Percentiles rank a stretch among this genome's conserved stretches.
Evolutionary conservation across 2,797 vertebrate species (phyloP).

Genomic region (Rhodeus uyekii): DNA sequence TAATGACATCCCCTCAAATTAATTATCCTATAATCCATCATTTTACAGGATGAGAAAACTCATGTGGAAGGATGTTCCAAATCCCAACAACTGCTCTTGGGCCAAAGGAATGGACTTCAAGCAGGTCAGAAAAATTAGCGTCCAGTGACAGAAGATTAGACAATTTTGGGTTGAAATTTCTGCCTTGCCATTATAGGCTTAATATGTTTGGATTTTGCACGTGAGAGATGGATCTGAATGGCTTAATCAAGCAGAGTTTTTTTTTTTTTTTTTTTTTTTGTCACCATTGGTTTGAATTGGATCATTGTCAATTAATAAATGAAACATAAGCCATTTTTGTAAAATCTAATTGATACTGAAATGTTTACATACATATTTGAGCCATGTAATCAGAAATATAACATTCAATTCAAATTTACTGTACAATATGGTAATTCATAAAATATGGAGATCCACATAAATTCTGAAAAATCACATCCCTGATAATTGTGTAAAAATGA

Average conservation of each 20-base stretch:
- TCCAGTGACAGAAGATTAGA: neutral
- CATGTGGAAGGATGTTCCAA: conserved; percentile 93
- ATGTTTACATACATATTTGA: neutral
- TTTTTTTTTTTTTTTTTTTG: neutral
- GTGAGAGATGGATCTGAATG: neutral
- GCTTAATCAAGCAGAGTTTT: neutral
- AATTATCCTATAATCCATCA: conserved; percentile 22
- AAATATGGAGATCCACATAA: neutral
- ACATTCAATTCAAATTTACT: no score
- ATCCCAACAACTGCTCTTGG: conserved; percentile 96
- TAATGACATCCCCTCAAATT: neutral
- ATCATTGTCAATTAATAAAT: neutral
- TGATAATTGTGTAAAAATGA: neutral
- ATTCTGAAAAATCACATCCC: neutral
- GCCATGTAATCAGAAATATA: neutral
- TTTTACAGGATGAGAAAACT: conserved; percentile 87
- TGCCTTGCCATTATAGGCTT: no score
- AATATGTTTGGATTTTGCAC: neutral
- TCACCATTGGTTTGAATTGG: neutral
- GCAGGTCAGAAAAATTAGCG: conserved; percentile 77
- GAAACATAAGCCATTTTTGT: neutral
- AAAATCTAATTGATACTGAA: neutral
- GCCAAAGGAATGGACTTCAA: conserved; percentile 90
- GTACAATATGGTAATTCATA: no score
- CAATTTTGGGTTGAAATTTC: no score